Evolutionary conservation across 2,113 vertebrate species (phyloP).

Genomic region (Mastomys natalensis): DNA sequence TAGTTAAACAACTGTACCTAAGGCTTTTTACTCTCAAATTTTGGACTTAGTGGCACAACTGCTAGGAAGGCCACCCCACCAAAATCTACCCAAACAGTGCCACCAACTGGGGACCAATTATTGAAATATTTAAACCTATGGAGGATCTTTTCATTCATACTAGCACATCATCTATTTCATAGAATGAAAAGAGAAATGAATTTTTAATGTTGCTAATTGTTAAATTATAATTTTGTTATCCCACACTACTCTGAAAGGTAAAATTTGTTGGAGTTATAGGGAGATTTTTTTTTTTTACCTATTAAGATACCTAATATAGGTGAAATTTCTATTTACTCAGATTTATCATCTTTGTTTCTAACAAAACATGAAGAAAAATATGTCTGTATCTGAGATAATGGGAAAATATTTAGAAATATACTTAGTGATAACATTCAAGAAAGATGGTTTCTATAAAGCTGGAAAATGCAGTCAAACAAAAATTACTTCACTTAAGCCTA

Average conservation of each 20-base stretch:
- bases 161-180: neutral
- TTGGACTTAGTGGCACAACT: neutral
- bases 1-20: neutral
- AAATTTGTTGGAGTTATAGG: neutral
- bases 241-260: neutral
- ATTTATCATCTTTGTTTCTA: slow-evolving; percentile 5
- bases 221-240: neutral
- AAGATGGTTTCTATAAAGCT: neutral
- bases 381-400: neutral
- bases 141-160: neutral
- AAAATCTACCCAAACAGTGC: neutral
- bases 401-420: neutral
- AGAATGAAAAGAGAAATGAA: neutral
- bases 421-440: neutral
- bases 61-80: neutral
- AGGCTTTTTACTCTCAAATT: neutral
- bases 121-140: neutral
- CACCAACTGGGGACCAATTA: neutral
- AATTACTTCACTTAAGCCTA: neutral
- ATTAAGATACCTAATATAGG: neutral
- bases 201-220: neutral
- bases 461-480: neutral
- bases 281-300: neutral
- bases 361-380: neutral
- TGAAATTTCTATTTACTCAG: neutral